phyloP scores from a whole-genome alignment of 2,797 vertebrate species.

The Anguilla anguilla region DNA sequence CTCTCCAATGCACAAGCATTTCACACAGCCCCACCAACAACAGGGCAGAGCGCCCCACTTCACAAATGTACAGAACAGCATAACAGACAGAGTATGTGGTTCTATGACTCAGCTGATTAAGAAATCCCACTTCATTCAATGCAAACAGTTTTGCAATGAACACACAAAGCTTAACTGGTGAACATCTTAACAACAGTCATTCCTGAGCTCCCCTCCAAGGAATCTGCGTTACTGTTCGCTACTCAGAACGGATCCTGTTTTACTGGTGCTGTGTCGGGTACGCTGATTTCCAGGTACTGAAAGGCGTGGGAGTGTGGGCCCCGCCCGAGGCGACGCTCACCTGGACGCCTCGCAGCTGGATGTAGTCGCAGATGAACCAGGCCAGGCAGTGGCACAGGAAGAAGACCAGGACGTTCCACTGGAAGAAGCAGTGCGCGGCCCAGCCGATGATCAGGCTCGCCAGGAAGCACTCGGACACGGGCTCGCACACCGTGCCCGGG shows the following conservation, averaged over 20 bases:
- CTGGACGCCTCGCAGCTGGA: slow-evolving; percentile 94
- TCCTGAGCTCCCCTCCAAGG: too few relatives aligned
- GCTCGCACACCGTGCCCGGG: slow-evolving; percentile 91
- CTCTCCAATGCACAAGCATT: neutral
- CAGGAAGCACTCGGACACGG: slow-evolving; percentile 95
- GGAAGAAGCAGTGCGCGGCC: slow-evolving; percentile 92
- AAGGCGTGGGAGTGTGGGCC: neutral
- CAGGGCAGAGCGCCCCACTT: too few relatives aligned
- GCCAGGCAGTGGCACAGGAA: slow-evolving; percentile 98
- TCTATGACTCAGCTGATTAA: too few relatives aligned
- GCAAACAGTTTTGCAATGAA: neutral
- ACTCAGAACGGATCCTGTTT: too few relatives aligned
- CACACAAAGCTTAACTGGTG: neutral
- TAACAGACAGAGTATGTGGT: neutral
- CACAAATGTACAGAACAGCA: neutral
- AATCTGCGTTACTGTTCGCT: too few relatives aligned
- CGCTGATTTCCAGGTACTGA: neutral
- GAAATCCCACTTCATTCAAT: too few relatives aligned
- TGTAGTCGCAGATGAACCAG: slow-evolving; percentile 96
- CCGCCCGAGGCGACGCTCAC: slow-evolving; percentile 59
- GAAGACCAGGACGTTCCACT: slow-evolving; percentile 99
- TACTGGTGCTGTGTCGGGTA: neutral
- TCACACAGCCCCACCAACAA: neutral
- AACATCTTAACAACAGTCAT: too few relatives aligned
- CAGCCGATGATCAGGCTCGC: slow-evolving; percentile 96